Conservation (phyloP, 1,140 invertebrate genomes). For the Drosophila sechellia region DNA sequence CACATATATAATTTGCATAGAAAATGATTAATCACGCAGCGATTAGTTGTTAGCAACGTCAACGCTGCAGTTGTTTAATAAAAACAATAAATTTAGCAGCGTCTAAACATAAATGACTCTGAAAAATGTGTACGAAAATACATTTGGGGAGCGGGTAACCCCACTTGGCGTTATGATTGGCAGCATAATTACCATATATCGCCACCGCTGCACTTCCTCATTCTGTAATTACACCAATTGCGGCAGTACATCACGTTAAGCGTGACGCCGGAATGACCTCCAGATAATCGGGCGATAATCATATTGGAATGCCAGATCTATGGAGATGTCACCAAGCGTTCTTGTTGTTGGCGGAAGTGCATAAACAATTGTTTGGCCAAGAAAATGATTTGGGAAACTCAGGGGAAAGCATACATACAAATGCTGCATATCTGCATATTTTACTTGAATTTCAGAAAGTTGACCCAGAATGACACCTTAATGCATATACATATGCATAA, state of each 20-base stretch:
- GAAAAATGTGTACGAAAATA: conserved; percentile 25
- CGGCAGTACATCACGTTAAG: conserved; percentile 38
- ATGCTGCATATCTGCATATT: too few species aligned
- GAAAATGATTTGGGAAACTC: background rate
- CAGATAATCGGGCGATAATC: background rate
- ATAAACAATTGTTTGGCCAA: background rate
- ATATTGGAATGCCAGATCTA: conserved; percentile 3
- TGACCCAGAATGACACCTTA: too few species aligned
- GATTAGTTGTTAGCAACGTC: conserved; percentile 33
- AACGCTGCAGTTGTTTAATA: conserved; percentile 45
- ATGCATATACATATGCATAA: too few species aligned
- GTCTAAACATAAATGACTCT: conserved; percentile 41
- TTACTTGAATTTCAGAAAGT: too few species aligned
- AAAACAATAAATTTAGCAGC: conserved; percentile 32
- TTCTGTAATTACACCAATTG: conserved; percentile 45
- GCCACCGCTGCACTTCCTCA: conserved; percentile 48
- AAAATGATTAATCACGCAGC: conserved; percentile 55
- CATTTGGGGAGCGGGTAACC: conserved; percentile 12
- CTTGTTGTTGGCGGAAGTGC: background rate
- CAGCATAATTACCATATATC: conserved; percentile 44
- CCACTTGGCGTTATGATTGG: conserved; percentile 37
- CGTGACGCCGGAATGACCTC: conserved; percentile 25
- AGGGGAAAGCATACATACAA: too few species aligned
- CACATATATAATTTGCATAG: conserved; percentile 53
- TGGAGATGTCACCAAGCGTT: background rate